Evolutionary conservation across 1,140 invertebrate genomes (phyloP).

Genomic region (Lasioglossum baleicum): DNA sequence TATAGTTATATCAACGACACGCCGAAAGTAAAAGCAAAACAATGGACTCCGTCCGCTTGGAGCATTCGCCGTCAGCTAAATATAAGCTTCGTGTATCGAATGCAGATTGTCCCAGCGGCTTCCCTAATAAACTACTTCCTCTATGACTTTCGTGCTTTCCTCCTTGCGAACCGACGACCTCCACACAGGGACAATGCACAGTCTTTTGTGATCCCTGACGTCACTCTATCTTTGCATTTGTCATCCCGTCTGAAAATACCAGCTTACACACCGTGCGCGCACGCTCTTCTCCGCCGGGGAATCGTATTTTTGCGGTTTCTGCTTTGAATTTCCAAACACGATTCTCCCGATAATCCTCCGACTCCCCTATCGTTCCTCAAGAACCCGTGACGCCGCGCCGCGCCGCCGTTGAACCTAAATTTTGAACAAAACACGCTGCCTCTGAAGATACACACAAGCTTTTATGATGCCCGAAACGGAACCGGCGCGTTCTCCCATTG

Average conservation of each 20-base stretch:
- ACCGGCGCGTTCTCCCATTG: no score
- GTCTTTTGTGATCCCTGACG: constrained; percentile 41
- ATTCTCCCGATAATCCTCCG: background rate
- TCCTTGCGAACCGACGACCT: constrained; percentile 30
- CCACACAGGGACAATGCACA: constrained; percentile 35
- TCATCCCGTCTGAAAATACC: constrained; percentile 44
- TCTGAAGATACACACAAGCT: no score
- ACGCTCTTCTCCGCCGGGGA: background rate
- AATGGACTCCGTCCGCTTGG: background rate
- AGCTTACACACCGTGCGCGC: constrained; percentile 5
- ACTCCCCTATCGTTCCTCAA: no score
- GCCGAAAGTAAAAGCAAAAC: no score
- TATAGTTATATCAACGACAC: no score
- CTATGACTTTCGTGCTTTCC: constrained; percentile 38
- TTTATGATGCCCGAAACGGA: no score
- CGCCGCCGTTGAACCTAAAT: no score
- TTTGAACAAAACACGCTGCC: no score
- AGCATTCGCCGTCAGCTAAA: background rate
- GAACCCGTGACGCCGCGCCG: no score
- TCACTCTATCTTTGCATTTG: constrained; percentile 37
- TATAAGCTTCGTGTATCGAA: constrained; percentile 13
- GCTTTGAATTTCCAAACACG: background rate
- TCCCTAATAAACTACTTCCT: constrained; percentile 42
- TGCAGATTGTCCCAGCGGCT: constrained; percentile 6
- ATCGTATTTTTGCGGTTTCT: background rate